Percentiles rank a stretch among this genome's conserved stretches.
Evolutionary conservation across 2,797 vertebrate species (phyloP).

Genomic region (Pseudochaenichthys georgianus): DNA sequence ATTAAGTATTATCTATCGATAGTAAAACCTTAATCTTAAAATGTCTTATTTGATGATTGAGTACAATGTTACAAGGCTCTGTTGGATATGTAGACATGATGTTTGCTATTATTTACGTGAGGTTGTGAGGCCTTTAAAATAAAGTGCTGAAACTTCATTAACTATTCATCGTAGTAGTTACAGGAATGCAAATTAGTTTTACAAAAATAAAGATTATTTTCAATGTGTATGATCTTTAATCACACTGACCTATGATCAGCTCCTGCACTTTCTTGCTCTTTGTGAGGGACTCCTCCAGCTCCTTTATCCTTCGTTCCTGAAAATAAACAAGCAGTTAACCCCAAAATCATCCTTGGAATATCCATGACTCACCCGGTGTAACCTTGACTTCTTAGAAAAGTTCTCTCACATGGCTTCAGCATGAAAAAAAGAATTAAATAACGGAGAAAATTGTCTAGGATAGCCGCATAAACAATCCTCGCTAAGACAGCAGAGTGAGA

Average conservation of each 20-base stretch:
- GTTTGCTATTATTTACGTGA: neutral
- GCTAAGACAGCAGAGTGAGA: too few species aligned
- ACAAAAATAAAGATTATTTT: neutral
- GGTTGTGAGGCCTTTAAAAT: neutral
- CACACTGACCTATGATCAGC: slow-evolving; percentile 85
- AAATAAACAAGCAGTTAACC: slow-evolving; percentile 13
- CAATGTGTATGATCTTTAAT: neutral
- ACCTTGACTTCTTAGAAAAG: too few species aligned
- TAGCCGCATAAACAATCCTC: too few species aligned
- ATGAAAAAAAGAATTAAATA: too few species aligned
- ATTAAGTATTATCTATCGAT: too few species aligned
- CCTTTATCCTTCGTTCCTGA: slow-evolving; percentile 93
- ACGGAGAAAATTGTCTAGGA: too few species aligned
- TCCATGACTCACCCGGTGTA: too few species aligned
- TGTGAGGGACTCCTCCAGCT: slow-evolving; percentile 90
- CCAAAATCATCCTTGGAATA: too few species aligned
- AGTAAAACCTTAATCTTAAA: too few species aligned
- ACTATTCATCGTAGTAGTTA: neutral
- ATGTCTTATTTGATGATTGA: neutral
- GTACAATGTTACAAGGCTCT: neutral
- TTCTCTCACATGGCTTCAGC: too few species aligned
- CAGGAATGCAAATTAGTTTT: neutral
- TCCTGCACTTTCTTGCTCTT: slow-evolving; percentile 91
- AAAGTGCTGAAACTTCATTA: neutral
- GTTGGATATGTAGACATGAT: too few species aligned